Evolutionary conservation across 53 echinoderm and acorn worm genomes (phyloP), one percentile per base, ranked within the genome.

Genomic region (Pentamera pediparva): DNA sequence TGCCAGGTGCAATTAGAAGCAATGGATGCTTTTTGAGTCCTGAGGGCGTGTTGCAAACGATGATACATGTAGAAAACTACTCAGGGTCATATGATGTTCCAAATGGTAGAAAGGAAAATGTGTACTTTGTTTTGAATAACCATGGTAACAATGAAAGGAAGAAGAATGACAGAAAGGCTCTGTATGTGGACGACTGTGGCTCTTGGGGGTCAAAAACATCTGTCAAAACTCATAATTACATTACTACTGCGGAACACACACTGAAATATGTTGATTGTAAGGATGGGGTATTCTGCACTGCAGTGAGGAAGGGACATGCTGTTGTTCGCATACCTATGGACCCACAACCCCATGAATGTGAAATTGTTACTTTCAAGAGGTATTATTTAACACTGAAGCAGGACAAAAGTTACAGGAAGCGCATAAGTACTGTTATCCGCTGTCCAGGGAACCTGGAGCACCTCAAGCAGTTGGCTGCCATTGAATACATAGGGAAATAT

Each of bases 101-200:
- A 26, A 2, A 6, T 7, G 54, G 54, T 7, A 9, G 6, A 0
- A 54, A 54, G 18, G n/a, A 54, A 54, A 19, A 54, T 54, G 3
- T 54, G 22, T 54, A 54, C 20, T 54, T 54, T 22, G 3, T 54
- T 8, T 18, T 54, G 20, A 19, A 54, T 11, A 54, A 54, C 28
- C 24, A 9, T 22, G 54, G n/a, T 4, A 70, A 70, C 27, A 27
- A 24, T n/a, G 18, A 2, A 3, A 41, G 48, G 0, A 18, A 29
- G 5, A 2, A 10, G 15, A 19, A n/a, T 28, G 0, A 32, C 15
- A 45, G 45, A 18, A 5, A 47, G 10, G 24, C 20, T 8, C 7
- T 10, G 12, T 60, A 76, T 59, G 59, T 22, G 12, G 76, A 76
- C 19, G 76, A 76, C 26, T 76, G 76, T 29, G 61, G 61, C 26